Base-by-base conservation (phyloP, 2,113 vertebrate species). In the Synodontis membranacea region DNA sequence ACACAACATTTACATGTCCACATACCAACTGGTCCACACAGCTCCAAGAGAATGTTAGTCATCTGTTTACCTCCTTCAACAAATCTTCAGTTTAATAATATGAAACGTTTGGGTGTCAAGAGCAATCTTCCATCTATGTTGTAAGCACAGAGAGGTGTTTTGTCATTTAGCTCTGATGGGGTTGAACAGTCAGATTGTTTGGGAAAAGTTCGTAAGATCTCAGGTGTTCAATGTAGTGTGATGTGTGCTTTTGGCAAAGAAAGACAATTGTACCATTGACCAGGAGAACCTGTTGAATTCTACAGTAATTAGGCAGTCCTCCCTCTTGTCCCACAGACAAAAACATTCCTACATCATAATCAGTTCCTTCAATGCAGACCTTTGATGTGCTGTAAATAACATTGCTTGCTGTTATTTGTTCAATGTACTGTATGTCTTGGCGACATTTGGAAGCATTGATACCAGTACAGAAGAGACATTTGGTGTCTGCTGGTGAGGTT, bases 271-370 rank as follows among this genome's bases (percentile, higher is more conserved):
- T 37, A 58, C 21, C 11, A 11, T 86, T 86, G n/a, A 86, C 54
- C 44, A 86, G 56, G 28, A 82, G 60, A 52, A 84, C 79, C 58
- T 83, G 48, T 83, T 82, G 58, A 86, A 86, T 86, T 84, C 52
- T 89, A 44, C 80, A 62, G 31, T 84, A 88, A 14, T 85, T n/a
- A 80, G 86, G 84, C 64, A 88, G 81, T 79, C 37, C 80, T 28
- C 74, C 80, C 34, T 74, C 50, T 28, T 80, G 28, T 54, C 83
- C 81, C 37, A 54, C 80, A 84, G 89, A 88, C 42, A 88, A 74
- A 89, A 80, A 89, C 74, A 84, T 83, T 68, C 84, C 84, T 42
- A 66, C 50, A 80, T 48, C 72, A 88, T 80, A 88, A 85, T 82
- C 83, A 39, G 64, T 89, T 48, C 80, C 86, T 72, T 88, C 83